Evolutionary conservation across 2,113 vertebrate genomes (phyloP), one percentile per base, ranked within the genome.

Genomic region (Macquaria ambigua): DNA sequence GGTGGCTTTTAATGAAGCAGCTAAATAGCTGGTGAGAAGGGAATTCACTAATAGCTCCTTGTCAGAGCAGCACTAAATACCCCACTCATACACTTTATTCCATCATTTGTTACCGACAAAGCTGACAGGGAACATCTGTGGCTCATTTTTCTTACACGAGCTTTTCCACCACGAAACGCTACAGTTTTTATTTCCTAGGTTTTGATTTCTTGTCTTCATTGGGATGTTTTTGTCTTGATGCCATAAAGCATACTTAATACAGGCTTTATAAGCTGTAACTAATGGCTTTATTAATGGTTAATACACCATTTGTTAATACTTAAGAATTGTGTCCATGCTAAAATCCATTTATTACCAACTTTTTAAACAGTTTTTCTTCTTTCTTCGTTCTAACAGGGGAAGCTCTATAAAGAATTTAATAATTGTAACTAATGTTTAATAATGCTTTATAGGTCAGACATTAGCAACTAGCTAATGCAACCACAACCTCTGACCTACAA

Each of bases 1-100:
- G 75, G 81, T 68, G 90, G 86, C 77, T 92, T 91, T 85, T 93
- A 93, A 95, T 92, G 90, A 92, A 92, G 93, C 90, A 80, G 86
- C 89, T 94, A 93, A 94, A 92, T 82, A 87, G 87, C 84, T 76
- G 83, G 68, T 74, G 90, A 92, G 92, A 31, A 18, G 92, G 92
- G 91, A 89, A 86, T 93, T 93, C 68, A 12, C 90, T 93, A 93
- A 92, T 89, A 84, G 90, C 87, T 59, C 74, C 92, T 90, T 90
- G 89, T 93, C 90, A 91, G 90, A 80, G 89, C 86, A 39, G 90
- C 90, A 87, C 82, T 90, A 89, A 91, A 89, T 89, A 89, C 77
- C 76, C 84, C 56, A 59, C 78, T 86, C 62, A 15, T 59, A 56
- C 87, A 83, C 80, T 84, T 90, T 85, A 72, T 70, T 91, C 86